These are phyloP conservation scores for Ceratotherium simum DNA, from an alignment of 2,113 vertebrate species.

Conservation along the genomic window DNA sequence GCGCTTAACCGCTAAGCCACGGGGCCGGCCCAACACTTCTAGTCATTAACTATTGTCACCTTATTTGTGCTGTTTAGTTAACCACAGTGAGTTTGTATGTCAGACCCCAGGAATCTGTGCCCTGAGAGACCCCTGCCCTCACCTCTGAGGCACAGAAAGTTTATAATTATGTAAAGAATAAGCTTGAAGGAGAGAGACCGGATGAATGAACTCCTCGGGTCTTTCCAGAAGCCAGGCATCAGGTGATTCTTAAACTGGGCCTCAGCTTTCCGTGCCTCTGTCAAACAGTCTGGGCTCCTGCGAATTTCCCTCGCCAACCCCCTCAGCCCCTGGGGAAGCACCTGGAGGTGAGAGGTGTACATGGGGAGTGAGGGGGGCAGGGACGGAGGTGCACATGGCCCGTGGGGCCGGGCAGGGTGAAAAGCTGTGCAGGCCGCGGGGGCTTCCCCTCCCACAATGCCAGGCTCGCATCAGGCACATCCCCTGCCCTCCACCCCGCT, in stretches of 20 bases:
- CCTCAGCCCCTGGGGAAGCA: neutral
- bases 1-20: too few relatives aligned
- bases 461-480: neutral
- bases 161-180: neutral
- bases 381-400: neutral
- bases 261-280: neutral
- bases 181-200: neutral
- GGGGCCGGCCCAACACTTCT: too few relatives aligned
- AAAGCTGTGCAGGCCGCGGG: too few relatives aligned
- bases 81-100: neutral
- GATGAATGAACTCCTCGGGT: neutral
- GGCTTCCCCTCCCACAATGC: neutral
- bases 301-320: neutral
- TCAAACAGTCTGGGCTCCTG: neutral
- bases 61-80: neutral
- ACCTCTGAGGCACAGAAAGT: neutral
- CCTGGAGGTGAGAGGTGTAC: neutral
- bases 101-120: neutral
- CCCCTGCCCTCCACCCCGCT: neutral
- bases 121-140: neutral
- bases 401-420: rapidly evolving
- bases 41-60: neutral
- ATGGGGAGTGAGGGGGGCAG: rapidly evolving
- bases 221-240: neutral
- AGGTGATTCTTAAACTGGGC: neutral